Percentiles rank a stretch among this genome's conserved stretches.
phyloP scores from a whole-genome alignment of 2,113 vertebrate genomes.

The Tauraco erythrolophus region DNA sequence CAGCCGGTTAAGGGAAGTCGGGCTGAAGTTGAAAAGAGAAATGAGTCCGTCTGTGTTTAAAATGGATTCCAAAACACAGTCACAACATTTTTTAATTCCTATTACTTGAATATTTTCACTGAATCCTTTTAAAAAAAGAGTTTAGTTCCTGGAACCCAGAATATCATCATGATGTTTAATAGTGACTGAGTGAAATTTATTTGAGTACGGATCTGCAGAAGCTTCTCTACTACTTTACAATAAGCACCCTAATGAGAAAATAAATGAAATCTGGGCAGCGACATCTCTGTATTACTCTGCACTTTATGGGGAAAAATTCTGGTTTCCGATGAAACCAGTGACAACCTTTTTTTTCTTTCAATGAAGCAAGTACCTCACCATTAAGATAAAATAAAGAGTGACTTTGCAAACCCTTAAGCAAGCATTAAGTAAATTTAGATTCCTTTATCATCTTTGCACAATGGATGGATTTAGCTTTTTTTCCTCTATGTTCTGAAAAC shows the following conservation, averaged over 20 bases:
- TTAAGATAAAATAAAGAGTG: neutral
- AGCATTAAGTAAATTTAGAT: neutral
- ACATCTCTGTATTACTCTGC: neutral
- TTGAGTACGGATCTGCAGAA: neutral
- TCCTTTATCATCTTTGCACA: neutral
- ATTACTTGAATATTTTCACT: neutral
- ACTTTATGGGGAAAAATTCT: neutral
- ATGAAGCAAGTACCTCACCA: neutral
- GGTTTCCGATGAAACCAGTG: neutral
- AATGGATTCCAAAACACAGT: neutral
- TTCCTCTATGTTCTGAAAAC: neutral
- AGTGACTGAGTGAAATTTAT: neutral
- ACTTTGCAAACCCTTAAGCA: neutral
- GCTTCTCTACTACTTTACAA: neutral
- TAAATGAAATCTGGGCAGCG: too few relatives aligned
- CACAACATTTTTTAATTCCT: neutral
- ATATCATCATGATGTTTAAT: neutral
- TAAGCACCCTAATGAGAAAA: neutral
- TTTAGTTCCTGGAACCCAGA: neutral
- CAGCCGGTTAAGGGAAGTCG: neutral
- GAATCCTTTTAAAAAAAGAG: neutral
- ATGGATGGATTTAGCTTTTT: neutral
- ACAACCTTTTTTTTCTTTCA: neutral
- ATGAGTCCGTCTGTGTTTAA: neutral
- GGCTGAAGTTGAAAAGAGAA: neutral